Conservation (phyloP, 2,797 vertebrate species). For the Parotocinclus haroldoi region DNA sequence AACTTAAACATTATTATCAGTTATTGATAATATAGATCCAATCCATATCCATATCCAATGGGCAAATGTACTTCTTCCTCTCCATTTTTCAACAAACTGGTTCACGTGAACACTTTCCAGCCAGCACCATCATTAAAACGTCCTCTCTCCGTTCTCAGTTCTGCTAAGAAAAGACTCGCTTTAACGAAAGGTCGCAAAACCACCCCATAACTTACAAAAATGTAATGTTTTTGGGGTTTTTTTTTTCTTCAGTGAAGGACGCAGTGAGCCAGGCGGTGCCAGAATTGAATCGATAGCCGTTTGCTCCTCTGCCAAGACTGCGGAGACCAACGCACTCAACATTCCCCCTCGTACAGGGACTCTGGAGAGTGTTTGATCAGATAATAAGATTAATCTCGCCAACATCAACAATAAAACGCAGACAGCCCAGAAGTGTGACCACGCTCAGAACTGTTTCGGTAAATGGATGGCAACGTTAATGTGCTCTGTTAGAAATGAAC, state of each 20-base stretch:
- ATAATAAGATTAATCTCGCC: too few species aligned
- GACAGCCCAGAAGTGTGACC: neutral
- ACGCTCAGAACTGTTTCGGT: neutral
- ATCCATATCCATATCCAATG: too few species aligned
- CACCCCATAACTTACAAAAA: neutral
- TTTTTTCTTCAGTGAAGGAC: neutral
- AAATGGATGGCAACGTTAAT: too few species aligned
- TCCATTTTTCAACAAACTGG: too few species aligned
- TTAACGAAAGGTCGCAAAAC: conserved; percentile 1
- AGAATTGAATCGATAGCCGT: neutral
- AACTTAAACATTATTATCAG: too few species aligned
- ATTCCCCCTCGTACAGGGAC: neutral
- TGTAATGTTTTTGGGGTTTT: neutral
- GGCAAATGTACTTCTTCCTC: too few species aligned
- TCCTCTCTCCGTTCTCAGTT: neutral
- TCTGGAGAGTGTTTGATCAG: conserved; percentile 10
- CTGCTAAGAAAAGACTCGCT: neutral
- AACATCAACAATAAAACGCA: neutral
- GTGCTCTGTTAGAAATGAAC: too few species aligned
- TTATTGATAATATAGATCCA: too few species aligned
- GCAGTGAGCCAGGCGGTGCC: neutral
- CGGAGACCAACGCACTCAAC: neutral
- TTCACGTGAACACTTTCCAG: too few species aligned
- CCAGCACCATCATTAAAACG: too few species aligned
- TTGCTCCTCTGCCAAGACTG: neutral